Evolutionary conservation across 1,140 invertebrate genomes (phyloP), one percentile per base, ranked within the genome.

Genomic region (Arctopsyche grandis): DNA sequence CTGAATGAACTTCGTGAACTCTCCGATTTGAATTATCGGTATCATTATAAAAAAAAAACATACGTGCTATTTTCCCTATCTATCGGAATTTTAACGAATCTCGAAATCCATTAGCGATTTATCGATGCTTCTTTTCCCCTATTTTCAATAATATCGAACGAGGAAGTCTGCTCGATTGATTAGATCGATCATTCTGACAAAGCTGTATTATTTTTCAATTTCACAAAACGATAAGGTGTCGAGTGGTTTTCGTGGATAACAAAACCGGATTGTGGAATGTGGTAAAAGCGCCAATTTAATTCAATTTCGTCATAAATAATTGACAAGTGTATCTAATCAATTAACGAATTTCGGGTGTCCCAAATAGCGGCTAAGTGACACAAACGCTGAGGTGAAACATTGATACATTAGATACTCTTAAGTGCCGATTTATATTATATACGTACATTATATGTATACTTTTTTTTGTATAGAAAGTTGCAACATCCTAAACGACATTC

Each of bases 241-340:
- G 66, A 69, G 66, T 69, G 66, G 24, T 26, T 29, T 69, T 43
- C 66, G 66, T 73, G 69, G 69, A 73, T 73, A 73, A 73, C 26
- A 43, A 24, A 73, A 73, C 69, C 69, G 69, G 69, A 74, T 74
- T 48, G 24, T 74, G 71, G 71, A 74, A 74, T 74, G 71, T 48
- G 43, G 74, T 76, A 48, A 76, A 63, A 76, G 22, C 71, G 71
- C 48, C 44, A 56, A 63, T 76, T 76, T 60, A 56, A 63, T 66
- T 76, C 48, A 12, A 52, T 58, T 76, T 58, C 56, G 58, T 63
- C 74, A 76, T 76, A 63, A 29, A 63, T 1, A 38, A 29, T 29
- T 66, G 56, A 76, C 52, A 60, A 76, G 26, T 48, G 52, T 46
- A 26, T 76, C 74, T 38, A 63, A 76, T 76, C 74, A 46, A 76